Base-by-base conservation (phyloP, 2,888 invertebrate genomes). In the Protula sp. region DNA sequence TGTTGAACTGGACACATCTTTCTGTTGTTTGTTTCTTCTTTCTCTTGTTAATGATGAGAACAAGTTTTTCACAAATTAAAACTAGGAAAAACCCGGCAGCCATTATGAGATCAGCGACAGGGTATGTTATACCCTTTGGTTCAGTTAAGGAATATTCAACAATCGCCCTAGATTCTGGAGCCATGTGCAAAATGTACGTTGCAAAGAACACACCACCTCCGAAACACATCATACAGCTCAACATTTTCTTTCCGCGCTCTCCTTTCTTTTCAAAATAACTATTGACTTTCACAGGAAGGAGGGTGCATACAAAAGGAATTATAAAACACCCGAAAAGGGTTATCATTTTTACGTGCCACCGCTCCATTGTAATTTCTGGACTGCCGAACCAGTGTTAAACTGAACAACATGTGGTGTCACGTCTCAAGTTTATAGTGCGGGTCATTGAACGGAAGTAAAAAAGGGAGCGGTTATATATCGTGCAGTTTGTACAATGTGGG, bases 161-260 rank as follows among this genome's bases (percentile, higher is more conserved):
- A 14, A 69, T 30, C 19, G 68, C 54, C 30, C 71, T 58, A 5
- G 74, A 76, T 60, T 75, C 71, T 1, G 79, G 79, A n/a, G 76
- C 69, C 56, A 79, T 69, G 52, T 75, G 75, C n/a, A 79, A 66
- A 55, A 79, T 74, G 65, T 74, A 79, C 62, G 76, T 75, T 3
- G 73, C 78, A 30, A 79, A 67, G 58, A 79, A 80, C 31, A 79
- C 75, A 4, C 79, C 79, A 30, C 75, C 76, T 38, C 76, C 72
- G 47, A 77, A 62, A 58, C 78, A 79, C 66, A 76, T 78, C 45
- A 70, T 30, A 50, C 62, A 67, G 52, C 65, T 70, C 31, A 69
- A 57, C 14, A 69, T 48, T 30, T 56, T 45, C 53, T 59, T 53
- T 30, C 69, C 69, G 4, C 28, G 54, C 22, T 60, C 55, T 3